Evolutionary conservation across 2,888 invertebrate genomes (phyloP), one percentile per base, ranked within the genome.

Genomic region (Tholera decimalis): DNA sequence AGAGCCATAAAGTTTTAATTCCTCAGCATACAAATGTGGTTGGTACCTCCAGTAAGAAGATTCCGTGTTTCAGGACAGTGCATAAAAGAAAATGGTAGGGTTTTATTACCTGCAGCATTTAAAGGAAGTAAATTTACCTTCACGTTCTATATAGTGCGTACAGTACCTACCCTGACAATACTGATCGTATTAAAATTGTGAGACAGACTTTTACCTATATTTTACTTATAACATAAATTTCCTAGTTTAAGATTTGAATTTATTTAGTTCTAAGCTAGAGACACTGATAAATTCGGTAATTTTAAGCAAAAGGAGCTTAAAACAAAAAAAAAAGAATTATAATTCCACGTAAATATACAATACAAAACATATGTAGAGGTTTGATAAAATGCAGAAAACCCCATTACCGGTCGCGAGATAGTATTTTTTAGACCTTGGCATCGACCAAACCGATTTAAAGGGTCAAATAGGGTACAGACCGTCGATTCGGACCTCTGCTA

Each of bases 391-490:
- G 62, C 57, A 41, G 53, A 54, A 8, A 41, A 62, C 26, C 30
- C 55, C 44, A 37, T 69, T 71, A 64, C 60, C 59, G 61, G 50
- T 26, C 15, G 53, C 28, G 8, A 70, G 47, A 70, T 70, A 64
- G 58, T 57, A 20, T 56, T 67, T 69, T 67, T 65, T 71, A 62
- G 69, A 47, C 60, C 56, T 58, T 15, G 51, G 41, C 24, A 44
- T 50, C 58, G 54, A 47, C 22, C 33, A 26, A 68, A 75, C 53
- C 72, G 70, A 80, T 81, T 79, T 80, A 41, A 71, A 70, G 68
- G 82, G 81, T 82, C 73, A 63, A 75, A 77, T 70, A 56, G 73
- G 62, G 43, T 50, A 44, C 44, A 53, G 51, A 63, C 33, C 37
- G 55, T 37, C 28, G 41, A 68, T 77, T 74, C 49, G 55, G 57